Evolutionary conservation across 2,888 invertebrate species (phyloP), one percentile per base, ranked within the genome.

Genomic region (Muscina levida): DNA sequence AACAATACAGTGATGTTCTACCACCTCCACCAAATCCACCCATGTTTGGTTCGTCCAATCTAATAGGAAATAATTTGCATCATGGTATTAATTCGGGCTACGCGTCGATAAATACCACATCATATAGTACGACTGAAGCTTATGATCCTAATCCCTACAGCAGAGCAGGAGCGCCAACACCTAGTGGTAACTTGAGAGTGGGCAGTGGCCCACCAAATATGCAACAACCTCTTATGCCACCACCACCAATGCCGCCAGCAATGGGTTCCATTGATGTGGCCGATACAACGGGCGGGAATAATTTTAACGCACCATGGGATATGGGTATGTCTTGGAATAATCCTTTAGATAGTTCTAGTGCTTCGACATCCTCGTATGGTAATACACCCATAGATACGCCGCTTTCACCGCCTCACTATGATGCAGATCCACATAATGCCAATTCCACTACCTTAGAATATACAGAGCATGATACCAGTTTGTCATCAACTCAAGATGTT

Each of bases 331-430:
- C 91, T 3, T 91, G 90, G 90, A 86, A 88, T 68, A 87, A 88
- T 77, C 84, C 88, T 39, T 75, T 87, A 22, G 88, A 89, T 72
- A 85, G 85, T 67, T 89, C 91, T 83, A 90, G 89, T 74, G 87
- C 88, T 13, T 89, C 90, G n/a, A 84, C 84, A 15, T 86, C 84
- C 4, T 77, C 84, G 6, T 84, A 84, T 56, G 77, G 82, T 8
- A 72, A 84, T 15, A 88, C 88, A 57, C 84, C 86, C 79, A 83
- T 85, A 42, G 93, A 93, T 84, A 94, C 94, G 0, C 94, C 94
- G 0, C 93, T 93, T 83, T 94, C 94, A 62, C 94, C 94, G 22
- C 93, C 93, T 0, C 91, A 92, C 82, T 94, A 93, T 82, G 94
- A 94, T 84, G 93, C 93, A 84, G 92, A 94, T 84, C 91, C 92